These are phyloP conservation scores for Parazoanthus swiftii DNA, from an alignment of 92 coral and sea anemone species.

Conservation along the genomic window DNA sequence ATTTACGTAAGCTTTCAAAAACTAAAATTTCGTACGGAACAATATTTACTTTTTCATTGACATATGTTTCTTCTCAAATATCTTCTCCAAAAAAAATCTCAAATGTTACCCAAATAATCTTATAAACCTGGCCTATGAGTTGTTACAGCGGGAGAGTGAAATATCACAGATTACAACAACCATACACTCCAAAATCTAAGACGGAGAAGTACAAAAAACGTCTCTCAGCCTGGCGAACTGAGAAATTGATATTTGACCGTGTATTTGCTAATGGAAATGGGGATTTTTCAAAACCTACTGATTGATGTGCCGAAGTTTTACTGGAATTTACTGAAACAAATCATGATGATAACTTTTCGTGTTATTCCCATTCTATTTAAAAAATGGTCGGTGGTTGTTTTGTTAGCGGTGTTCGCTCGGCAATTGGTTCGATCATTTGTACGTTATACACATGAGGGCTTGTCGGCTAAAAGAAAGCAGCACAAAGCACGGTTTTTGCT, in stretches of 20 bases:
- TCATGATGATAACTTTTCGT: too few species aligned
- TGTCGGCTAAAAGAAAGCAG: too few species aligned
- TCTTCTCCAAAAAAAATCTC: neutral
- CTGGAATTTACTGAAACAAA: neutral
- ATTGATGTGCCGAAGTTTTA: neutral
- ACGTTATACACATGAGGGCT: too few species aligned
- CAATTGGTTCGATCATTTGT: too few species aligned
- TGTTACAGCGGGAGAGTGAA: neutral
- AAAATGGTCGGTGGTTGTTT: neutral
- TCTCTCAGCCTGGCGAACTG: neutral
- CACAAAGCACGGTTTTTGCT: neutral
- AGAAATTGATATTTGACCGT: neutral
- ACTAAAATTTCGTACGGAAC: neutral
- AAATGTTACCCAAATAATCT: neutral
- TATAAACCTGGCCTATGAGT: neutral
- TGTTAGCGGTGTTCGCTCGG: neutral
- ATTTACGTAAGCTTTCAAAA: too few species aligned
- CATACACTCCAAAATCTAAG: neutral
- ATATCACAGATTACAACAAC: neutral
- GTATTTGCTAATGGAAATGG: neutral
- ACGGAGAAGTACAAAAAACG: neutral
- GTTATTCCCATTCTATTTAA: too few species aligned
- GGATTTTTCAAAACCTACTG: neutral
- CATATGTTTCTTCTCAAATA: neutral
- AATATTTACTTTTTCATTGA: constrained; percentile 2